Percentiles rank a stretch among this genome's conserved stretches.
Conservation (phyloP, 2,113 vertebrate genomes). For the Alosa alosa region DNA sequence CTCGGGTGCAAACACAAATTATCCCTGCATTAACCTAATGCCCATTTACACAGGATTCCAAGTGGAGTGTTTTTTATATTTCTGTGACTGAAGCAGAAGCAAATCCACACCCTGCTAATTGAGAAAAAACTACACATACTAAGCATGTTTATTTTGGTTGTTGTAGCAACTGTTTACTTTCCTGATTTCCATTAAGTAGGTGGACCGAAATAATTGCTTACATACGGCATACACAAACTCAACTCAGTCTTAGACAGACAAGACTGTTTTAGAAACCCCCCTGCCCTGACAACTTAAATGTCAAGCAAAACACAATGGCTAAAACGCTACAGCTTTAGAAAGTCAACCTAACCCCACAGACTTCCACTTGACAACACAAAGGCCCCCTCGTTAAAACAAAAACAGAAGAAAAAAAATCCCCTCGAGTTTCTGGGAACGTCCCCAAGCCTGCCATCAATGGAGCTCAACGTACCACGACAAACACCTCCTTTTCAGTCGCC, state of each 20-base stretch:
- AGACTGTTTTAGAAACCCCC: not conserved
- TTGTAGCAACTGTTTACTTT: not conserved
- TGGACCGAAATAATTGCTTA: not conserved
- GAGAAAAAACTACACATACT: not conserved
- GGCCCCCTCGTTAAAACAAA: not conserved
- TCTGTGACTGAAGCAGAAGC: not conserved
- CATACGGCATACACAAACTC: not conserved
- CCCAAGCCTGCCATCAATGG: slow-evolving; percentile 1
- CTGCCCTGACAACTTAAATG: not conserved
- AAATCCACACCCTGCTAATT: not conserved
- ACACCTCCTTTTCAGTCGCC: slow-evolving; percentile 91
- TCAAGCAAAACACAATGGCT: not conserved
- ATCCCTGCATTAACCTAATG: not conserved
- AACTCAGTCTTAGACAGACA: not conserved
- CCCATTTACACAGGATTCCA: not conserved
- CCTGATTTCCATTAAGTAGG: not conserved
- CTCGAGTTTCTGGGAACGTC: not conserved
- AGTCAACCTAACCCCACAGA: not conserved
- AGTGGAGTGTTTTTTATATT: not conserved
- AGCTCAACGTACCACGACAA: slow-evolving; percentile 83
- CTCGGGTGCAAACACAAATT: not conserved
- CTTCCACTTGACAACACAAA: not conserved
- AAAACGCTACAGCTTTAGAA: not conserved
- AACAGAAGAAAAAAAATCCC: not conserved
- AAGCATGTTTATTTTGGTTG: not conserved